A percentile compares a stretch with the other conserved stretches of the same genome.
Conservation (phyloP, 2,888 invertebrate species). For the Corbicula japonica region DNA sequence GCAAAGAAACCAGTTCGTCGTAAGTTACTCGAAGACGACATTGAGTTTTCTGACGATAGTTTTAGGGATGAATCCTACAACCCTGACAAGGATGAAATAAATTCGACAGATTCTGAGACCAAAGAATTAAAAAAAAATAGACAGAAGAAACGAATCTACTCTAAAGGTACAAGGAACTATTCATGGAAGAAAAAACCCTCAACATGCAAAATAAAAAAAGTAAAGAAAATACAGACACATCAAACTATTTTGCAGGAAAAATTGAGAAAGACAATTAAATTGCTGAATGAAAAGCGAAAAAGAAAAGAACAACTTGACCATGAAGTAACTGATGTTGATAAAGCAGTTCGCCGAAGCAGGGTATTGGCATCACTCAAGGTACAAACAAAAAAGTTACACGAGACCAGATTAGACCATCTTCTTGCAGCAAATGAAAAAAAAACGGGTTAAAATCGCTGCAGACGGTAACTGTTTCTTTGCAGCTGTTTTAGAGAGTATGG, state of each 20-base stretch:
- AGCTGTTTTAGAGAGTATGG: not conserved
- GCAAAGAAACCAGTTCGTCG: not conserved
- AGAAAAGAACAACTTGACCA: not conserved
- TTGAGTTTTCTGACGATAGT: not conserved
- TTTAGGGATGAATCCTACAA: not conserved
- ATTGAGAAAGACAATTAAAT: not conserved
- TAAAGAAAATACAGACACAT: not conserved
- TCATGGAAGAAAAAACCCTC: not conserved
- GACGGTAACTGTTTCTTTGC: not conserved
- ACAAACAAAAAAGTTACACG: not conserved
- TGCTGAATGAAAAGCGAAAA: not conserved
- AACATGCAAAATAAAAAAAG: not conserved
- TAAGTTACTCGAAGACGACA: not conserved
- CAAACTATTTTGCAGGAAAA: not conserved
- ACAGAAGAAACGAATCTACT: not conserved
- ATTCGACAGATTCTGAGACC: not conserved
- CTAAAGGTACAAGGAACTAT: not conserved
- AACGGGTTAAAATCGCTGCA: not conserved
- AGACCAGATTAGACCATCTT: not conserved
- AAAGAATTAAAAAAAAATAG: not conserved
- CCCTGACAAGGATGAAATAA: not conserved
- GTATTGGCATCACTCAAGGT: not conserved
- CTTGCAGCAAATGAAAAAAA: not conserved
- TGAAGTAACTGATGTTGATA: not conserved
- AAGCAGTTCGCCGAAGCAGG: not conserved